These are phyloP conservation scores for Sitobion miscanthi DNA, from an alignment of 1,140 invertebrate species.

Conservation along the genomic window DNA sequence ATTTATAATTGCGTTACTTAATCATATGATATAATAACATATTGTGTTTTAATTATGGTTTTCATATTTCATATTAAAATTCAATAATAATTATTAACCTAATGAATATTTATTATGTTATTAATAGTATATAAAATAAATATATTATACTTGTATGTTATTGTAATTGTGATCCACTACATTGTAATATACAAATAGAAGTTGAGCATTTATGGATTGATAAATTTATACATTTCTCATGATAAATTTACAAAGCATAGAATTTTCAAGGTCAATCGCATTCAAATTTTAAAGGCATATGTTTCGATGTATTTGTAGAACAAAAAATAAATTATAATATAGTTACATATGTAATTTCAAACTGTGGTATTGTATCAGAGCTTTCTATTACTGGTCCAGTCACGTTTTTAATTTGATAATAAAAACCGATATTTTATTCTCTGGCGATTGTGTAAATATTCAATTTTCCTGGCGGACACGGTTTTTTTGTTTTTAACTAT, in stretches of 20 bases:
- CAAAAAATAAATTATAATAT: not conserved
- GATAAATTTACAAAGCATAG: not conserved
- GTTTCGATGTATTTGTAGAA: not conserved
- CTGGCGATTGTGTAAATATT: not conserved
- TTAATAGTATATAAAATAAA: not conserved
- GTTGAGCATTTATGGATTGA: not conserved
- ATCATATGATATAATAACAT: not conserved
- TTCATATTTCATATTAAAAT: not conserved
- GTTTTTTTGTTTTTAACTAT: not conserved
- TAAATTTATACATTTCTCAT: not conserved
- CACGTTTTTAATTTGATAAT: constrained; percentile 22
- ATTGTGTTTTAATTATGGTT: not conserved
- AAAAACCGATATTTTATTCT: not conserved
- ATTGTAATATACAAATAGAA: not conserved
- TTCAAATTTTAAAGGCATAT: not conserved
- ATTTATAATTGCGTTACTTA: not conserved
- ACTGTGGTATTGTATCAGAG: not conserved
- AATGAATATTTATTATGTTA: not conserved
- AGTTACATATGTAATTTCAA: not conserved
- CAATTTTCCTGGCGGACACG: not conserved
- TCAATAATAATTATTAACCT: not conserved
- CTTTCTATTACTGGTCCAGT: not conserved
- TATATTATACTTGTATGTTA: not conserved
- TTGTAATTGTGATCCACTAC: too few relatives aligned
- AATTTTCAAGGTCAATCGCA: not conserved